These are phyloP conservation scores for Phaethornis superciliosus DNA, from an alignment of 2,113 vertebrate genomes.

Conservation along the genomic window DNA sequence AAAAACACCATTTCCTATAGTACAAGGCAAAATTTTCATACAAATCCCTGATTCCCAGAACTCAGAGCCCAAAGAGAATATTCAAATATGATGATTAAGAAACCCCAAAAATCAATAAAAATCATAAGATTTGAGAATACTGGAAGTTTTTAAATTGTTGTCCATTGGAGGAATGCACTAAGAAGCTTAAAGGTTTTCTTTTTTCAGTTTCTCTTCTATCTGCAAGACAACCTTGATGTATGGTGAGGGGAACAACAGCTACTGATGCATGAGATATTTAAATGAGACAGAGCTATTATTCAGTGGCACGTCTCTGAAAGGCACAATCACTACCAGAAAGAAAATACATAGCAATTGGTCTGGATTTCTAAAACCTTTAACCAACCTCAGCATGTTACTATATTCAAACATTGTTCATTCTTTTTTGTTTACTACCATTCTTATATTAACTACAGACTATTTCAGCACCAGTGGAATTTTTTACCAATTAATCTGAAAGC, in stretches of 20 bases:
- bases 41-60: neutral
- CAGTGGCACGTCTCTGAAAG: neutral
- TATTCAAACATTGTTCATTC: neutral
- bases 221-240: neutral
- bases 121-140: neutral
- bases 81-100: neutral
- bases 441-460: neutral
- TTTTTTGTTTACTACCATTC: neutral
- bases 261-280: neutral
- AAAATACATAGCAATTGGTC: neutral
- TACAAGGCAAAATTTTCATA: neutral
- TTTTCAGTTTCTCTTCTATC: neutral
- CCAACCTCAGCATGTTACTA: fast-evolving
- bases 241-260: neutral
- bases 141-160: neutral
- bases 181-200: neutral
- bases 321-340: neutral
- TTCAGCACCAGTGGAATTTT: neutral
- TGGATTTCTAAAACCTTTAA: neutral
- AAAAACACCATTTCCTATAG: neutral
- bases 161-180: neutral
- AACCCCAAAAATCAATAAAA: neutral
- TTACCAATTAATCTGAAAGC: neutral
- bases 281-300: neutral
- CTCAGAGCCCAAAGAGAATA: neutral